Evolutionary conservation across 2,113 vertebrate species (phyloP).

Genomic region (Rhombomys opimus): DNA sequence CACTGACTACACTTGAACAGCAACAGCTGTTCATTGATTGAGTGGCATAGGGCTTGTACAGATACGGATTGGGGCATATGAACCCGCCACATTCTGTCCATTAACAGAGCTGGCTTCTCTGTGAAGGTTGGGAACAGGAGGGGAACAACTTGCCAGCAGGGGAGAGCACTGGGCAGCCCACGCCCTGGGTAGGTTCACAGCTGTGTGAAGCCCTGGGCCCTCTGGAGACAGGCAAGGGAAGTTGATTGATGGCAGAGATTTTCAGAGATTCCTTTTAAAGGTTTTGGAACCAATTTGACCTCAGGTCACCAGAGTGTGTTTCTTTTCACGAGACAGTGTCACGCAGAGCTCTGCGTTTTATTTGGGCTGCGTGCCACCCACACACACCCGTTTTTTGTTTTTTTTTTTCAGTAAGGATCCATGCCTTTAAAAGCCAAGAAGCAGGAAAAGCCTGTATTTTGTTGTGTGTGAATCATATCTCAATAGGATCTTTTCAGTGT

Average conservation of each 20-base stretch:
- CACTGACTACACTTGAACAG: background rate
- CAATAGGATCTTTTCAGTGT: no score
- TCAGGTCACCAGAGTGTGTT: background rate
- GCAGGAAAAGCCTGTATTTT: background rate
- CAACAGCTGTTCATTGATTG: no score
- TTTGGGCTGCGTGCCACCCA: background rate
- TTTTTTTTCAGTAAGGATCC: background rate
- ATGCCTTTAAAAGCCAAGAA: background rate
- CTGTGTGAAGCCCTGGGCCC: background rate
- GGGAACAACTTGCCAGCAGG: no score
- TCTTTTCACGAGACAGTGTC: background rate
- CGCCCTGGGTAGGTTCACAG: background rate
- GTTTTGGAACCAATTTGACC: background rate
- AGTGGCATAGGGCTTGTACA: no score
- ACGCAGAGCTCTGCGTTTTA: background rate
- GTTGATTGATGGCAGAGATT: background rate
- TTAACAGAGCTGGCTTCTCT: background rate
- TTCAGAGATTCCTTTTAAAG: background rate
- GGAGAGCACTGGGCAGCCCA: background rate
- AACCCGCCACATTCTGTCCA: background rate
- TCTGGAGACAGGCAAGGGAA: background rate
- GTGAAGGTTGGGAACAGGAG: background rate
- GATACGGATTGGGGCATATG: background rate
- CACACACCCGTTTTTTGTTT: background rate
- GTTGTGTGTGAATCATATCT: background rate